Evolutionary conservation across 1,140 invertebrate genomes (phyloP).

Genomic region (Artemia franciscana): DNA sequence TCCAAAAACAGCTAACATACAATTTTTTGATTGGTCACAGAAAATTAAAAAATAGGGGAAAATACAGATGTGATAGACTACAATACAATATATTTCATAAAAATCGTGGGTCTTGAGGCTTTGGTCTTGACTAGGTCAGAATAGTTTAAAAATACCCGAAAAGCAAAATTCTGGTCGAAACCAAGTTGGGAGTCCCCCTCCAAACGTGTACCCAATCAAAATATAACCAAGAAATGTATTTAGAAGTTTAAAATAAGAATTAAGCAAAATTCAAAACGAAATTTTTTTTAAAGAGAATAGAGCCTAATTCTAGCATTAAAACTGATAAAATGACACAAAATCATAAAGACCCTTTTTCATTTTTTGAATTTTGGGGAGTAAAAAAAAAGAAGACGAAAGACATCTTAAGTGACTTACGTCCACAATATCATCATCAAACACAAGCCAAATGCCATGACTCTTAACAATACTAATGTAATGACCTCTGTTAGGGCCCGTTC

Average conservation of each 20-base stretch:
- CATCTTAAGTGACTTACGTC: conserved; percentile 46
- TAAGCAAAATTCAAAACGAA: conserved; percentile 6
- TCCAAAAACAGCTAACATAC: too few relatives aligned
- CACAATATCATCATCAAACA: conserved; percentile 99
- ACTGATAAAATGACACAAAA: background rate
- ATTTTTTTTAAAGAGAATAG: background rate
- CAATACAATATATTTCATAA: too few relatives aligned
- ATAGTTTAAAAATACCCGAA: too few relatives aligned
- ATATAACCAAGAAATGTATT: background rate
- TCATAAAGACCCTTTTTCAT: conserved; percentile 9
- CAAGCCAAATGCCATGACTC: conserved; percentile 92
- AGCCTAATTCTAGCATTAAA: background rate
- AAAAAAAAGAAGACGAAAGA: conserved; percentile 9
- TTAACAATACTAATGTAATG: conserved; percentile 99
- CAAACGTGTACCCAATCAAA: too few relatives aligned
- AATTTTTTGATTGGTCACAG: too few relatives aligned
- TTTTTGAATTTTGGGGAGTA: conserved; percentile 4
- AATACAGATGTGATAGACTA: too few relatives aligned
- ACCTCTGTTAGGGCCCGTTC: conserved; percentile 90
- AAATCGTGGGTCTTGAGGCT: too few relatives aligned
- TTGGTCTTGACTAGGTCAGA: too few relatives aligned
- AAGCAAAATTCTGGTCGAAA: too few relatives aligned
- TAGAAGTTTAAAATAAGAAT: background rate
- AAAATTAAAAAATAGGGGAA: too few relatives aligned
- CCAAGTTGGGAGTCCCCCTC: too few relatives aligned